A percentile compares a stretch with the other conserved stretches of the same genome.
Evolutionary conservation across 2,888 invertebrate species (phyloP).

Genomic region (Pheosia tremula): DNA sequence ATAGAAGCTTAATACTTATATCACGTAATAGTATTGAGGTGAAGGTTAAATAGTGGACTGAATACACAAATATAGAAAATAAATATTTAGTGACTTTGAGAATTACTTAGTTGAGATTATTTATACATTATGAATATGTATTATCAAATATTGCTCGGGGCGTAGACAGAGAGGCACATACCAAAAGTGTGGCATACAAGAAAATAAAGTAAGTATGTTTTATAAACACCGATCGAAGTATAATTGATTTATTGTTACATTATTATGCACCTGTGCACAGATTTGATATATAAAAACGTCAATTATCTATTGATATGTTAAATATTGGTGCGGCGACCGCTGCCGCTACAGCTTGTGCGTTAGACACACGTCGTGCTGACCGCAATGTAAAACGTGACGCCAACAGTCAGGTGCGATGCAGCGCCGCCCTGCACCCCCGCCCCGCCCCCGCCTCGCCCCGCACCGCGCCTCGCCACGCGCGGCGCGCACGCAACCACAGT

Average conservation of each 20-base stretch:
- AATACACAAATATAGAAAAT: neutral
- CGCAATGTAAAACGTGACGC: conserved; percentile 30
- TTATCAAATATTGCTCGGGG: neutral
- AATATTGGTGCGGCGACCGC: neutral
- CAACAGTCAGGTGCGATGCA: conserved; percentile 19
- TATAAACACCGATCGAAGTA: no score
- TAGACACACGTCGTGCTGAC: conserved; percentile 12
- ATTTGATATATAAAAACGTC: no score
- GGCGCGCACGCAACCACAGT: conserved; percentile 26
- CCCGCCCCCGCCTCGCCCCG: no score
- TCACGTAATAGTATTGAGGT: neutral
- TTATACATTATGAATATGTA: neutral
- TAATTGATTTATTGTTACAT: no score
- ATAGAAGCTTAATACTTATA: neutral
- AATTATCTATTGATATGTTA: no score
- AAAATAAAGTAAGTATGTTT: no score
- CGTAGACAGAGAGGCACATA: neutral
- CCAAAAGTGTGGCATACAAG: no score
- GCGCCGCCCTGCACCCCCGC: neutral
- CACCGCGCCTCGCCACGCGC: conserved; percentile 1
- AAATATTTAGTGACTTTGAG: neutral
- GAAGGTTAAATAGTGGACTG: neutral
- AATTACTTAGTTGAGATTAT: neutral
- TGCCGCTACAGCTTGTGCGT: conserved; percentile 11
- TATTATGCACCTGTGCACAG: no score